Percentiles rank a stretch among this genome's conserved stretches.
Conservation (phyloP, 2,797 vertebrate genomes). For the Phoebastria nigripes region DNA sequence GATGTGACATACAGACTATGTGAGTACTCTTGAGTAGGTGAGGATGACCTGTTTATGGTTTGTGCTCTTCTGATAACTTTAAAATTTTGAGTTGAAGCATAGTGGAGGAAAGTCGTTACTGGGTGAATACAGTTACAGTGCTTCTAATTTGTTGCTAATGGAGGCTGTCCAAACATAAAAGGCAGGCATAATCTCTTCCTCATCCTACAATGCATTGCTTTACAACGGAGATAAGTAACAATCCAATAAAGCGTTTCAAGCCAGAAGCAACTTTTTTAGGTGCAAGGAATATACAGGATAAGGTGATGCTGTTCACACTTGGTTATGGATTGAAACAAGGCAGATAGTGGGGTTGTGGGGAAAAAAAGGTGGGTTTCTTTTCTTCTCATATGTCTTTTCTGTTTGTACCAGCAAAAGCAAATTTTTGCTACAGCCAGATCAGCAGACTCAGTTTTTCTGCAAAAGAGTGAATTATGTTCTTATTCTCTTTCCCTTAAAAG, state of each 20-base stretch:
- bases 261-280: background rate
- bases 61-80: background rate
- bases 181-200: background rate
- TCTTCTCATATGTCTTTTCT: background rate
- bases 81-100: background rate
- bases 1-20: background rate
- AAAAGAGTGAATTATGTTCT: background rate
- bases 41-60: background rate
- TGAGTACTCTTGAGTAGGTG: background rate
- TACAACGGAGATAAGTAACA: background rate
- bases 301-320: background rate
- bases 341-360: background rate
- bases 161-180: background rate
- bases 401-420: background rate
- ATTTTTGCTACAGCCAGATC: background rate
- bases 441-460: background rate
- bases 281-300: background rate
- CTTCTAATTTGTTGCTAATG: background rate
- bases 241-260: background rate
- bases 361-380: background rate
- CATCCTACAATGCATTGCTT: background rate
- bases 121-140: background rate
- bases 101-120: background rate
- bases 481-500: background rate
- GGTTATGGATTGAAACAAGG: background rate